These are phyloP conservation scores for Micromys minutus DNA, from an alignment of 2,113 vertebrate species.

Conservation along the genomic window DNA sequence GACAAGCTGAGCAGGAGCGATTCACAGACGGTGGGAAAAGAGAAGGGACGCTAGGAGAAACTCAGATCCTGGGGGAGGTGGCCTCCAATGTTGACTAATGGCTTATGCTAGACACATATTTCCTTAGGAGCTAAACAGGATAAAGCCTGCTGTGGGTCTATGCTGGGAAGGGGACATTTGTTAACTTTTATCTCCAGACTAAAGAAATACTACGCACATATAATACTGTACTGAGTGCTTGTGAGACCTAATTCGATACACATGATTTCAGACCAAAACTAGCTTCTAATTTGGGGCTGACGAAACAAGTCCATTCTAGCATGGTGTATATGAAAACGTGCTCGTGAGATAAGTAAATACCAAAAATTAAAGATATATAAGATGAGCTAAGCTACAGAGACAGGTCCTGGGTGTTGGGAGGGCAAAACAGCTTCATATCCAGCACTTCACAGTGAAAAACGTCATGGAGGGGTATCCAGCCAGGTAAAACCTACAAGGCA, in stretches of 20 bases:
- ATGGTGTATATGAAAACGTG: not conserved
- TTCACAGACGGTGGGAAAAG: constrained; percentile 48
- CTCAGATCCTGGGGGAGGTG: not conserved
- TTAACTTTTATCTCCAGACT: constrained; percentile 1
- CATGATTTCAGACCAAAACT: not conserved
- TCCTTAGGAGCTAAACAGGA: not conserved
- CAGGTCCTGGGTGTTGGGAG: not conserved
- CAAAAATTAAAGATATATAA: constrained; percentile 15
- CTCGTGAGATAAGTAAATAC: not conserved
- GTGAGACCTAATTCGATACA: not conserved
- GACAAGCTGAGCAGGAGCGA: constrained; percentile 26
- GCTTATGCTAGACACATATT: not conserved
- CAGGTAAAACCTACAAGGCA: not conserved
- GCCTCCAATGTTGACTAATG: not conserved
- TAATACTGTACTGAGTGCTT: not conserved
- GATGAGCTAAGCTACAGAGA: not conserved
- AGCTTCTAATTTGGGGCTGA: not conserved
- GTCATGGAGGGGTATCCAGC: not conserved
- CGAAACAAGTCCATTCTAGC: not conserved
- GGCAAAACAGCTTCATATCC: not conserved
- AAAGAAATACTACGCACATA: not conserved
- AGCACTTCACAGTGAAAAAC: not conserved
- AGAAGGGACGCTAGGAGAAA: not conserved
- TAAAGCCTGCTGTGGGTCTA: not conserved
- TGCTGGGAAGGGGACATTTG: not conserved